Evolutionary conservation across 2,797 vertebrate species (phyloP), one percentile per base, ranked within the genome.

Genomic region (Perodicticus potto): DNA sequence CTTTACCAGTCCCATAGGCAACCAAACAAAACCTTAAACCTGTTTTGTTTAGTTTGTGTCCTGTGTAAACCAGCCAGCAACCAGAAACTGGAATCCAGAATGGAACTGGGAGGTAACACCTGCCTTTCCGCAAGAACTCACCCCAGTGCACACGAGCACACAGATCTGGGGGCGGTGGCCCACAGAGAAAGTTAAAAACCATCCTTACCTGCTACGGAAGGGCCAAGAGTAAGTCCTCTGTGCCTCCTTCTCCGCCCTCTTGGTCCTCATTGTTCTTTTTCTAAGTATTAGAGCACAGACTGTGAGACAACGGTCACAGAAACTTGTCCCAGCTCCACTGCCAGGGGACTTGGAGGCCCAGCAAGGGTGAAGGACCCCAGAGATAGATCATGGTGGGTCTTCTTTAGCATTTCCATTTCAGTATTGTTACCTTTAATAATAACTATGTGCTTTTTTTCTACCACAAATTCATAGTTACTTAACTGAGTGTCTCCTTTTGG

Each of bases 1-100:
- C 29, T 74, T 86, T 84, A 57, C 53, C 93, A 87, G 49, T 78
- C 76, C 74, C 87, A 57, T 69, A 91, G 86, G 65, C 16, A 86
- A 86, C 40, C 40, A 96, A 84, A 70, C 9, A 84, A 72, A 91
- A 49, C 23, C 81, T 85, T 87, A 91, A 85, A 34, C 77, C 63
- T 88, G 16, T 88, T 89, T 93, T 93, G 61, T 80, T 59, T 27
- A 27, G 34, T 37, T 57, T 25, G 14, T 49, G 55, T 40, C 11
- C 22, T 23, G 0, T 27, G 37, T 29, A 85, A 76, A 49, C 22
- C 61, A 86, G 69, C 10, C 55, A 22, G 8, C 17, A 29, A 53
- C 5, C 0, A 2, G 43, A 55, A 43, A 1, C 0, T 11, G 4
- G 53, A 91, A 77, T n/a, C 23, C 13, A 14, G 23, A 65, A 45